Evolutionary conservation across 2,888 invertebrate species (phyloP), one percentile per base, ranked within the genome.

Genomic region (Eristalis arbustorum): DNA sequence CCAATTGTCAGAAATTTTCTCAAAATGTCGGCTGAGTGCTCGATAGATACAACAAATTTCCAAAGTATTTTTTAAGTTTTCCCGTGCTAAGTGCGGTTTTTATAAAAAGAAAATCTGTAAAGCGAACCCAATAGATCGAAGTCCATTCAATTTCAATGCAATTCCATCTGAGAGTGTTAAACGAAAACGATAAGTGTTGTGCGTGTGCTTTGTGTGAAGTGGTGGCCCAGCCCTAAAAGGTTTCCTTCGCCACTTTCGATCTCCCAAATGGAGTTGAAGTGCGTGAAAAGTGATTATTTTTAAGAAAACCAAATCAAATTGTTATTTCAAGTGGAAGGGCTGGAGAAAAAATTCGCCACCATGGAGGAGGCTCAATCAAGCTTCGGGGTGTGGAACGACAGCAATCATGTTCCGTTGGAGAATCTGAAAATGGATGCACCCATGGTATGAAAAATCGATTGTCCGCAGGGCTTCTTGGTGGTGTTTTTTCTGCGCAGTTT

Each of bases 341-440:
- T 28, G 72, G 34, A 63, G 57, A 25, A 42, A 73, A 40, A 11
- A n/a, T n/a, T 31, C n/a, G 57, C 23, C 61, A 79, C 57, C 23
- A 83, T 89, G 82, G 92, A 91, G 83, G 91, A 91, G 62, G 88
- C 89, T 13, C 91, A 90, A 64, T 90, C 90, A 77, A 90, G 91
- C 81, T 91, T 91, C 64, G 91, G 93, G 71, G 93, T 92, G 92
- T 95, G 95, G 95, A 95, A 95, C 91, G 94, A 93, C 87, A 94
- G 95, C 40, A 93, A 95, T 79, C 93, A 94, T 91, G 94, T 95
- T 89, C 93, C 94, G 88, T 92, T 95, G 89, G 95, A 96, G 89
- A 95, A 96, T 90, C 94, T 96, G 89, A 95, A 95, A 92, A 95
- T 96, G 95, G 97, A 97, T 93, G 95, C 96, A 90, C 97, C 96